phyloP scores from a whole-genome alignment of 2,797 vertebrate genomes.

The Tiaroga cobitis region DNA sequence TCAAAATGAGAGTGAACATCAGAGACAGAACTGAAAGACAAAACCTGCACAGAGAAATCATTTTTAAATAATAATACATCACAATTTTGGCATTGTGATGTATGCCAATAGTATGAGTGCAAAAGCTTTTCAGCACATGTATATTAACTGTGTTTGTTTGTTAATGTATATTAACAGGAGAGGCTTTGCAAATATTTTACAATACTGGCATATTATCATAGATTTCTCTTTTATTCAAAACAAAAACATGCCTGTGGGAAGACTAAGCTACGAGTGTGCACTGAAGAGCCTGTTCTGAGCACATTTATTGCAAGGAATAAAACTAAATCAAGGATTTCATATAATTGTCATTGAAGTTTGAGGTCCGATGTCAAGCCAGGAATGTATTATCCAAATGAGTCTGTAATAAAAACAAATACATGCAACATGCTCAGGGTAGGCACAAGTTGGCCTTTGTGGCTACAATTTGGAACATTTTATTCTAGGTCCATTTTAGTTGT shows the following conservation, averaged over 20 bases:
- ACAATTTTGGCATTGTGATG: too few relatives aligned
- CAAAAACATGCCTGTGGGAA: not conserved
- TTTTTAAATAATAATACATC: too few relatives aligned
- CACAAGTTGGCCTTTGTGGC: not conserved
- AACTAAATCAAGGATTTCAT: conserved; percentile 2
- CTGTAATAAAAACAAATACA: not conserved
- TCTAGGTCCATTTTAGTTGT: not conserved
- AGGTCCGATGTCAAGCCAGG: conserved; percentile 23
- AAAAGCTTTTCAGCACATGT: too few relatives aligned
- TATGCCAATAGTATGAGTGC: too few relatives aligned
- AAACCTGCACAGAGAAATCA: conserved; percentile 60
- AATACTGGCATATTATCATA: not conserved
- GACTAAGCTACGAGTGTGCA: not conserved
- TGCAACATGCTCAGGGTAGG: not conserved
- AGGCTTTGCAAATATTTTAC: not conserved
- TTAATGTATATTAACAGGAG: too few relatives aligned
- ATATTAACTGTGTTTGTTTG: not conserved
- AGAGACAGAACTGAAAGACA: conserved; percentile 73
- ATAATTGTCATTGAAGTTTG: not conserved
- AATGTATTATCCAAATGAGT: not conserved
- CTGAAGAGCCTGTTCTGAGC: not conserved
- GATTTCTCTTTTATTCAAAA: not conserved
- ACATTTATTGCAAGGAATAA: not conserved
- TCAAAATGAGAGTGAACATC: conserved; percentile 82
- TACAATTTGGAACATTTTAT: not conserved